phyloP scores from a whole-genome alignment of 1,140 invertebrate genomes.

The Monochamus saltuarius region DNA sequence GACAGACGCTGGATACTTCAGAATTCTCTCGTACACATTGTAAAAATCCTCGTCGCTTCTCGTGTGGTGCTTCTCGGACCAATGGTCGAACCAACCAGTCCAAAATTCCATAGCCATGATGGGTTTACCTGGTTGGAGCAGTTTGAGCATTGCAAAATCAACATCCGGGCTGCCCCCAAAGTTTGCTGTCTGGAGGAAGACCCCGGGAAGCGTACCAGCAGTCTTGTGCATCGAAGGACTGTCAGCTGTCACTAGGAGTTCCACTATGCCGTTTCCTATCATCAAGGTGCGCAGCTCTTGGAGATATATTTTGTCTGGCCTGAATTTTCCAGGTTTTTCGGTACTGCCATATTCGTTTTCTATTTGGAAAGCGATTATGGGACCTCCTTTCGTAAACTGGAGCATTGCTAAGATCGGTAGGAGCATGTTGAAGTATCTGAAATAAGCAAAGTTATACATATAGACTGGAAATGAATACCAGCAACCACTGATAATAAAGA shows the following conservation, averaged over 20 bases:
- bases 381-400: slow-evolving; percentile 59
- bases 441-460: slow-evolving; percentile 4
- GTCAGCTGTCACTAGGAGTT: slow-evolving; percentile 58
- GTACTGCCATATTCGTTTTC: slow-evolving; percentile 62
- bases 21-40: slow-evolving; percentile 33
- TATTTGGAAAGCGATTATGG: slow-evolving; percentile 58
- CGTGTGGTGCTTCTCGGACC: slow-evolving; percentile 39
- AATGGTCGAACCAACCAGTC: slow-evolving; percentile 65
- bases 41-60: slow-evolving; percentile 25
- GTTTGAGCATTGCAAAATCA: slow-evolving; percentile 49
- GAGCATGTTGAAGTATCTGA: slow-evolving; percentile 54
- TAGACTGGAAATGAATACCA: too few relatives aligned
- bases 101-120: slow-evolving; percentile 66
- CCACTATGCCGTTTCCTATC: slow-evolving; percentile 48
- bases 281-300: slow-evolving; percentile 48
- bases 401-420: slow-evolving; percentile 56
- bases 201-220: slow-evolving; percentile 31
- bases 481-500: too few relatives aligned
- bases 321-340: slow-evolving; percentile 37
- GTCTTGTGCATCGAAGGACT: slow-evolving; percentile 34
- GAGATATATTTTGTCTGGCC: slow-evolving; percentile 53
- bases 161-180: slow-evolving; percentile 51
- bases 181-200: slow-evolving; percentile 57
- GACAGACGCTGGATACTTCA: slow-evolving; percentile 56
- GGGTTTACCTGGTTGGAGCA: slow-evolving; percentile 58